Evolutionary conservation across 2,888 invertebrate species (phyloP).

Genomic region (Nomada ferruginata): DNA sequence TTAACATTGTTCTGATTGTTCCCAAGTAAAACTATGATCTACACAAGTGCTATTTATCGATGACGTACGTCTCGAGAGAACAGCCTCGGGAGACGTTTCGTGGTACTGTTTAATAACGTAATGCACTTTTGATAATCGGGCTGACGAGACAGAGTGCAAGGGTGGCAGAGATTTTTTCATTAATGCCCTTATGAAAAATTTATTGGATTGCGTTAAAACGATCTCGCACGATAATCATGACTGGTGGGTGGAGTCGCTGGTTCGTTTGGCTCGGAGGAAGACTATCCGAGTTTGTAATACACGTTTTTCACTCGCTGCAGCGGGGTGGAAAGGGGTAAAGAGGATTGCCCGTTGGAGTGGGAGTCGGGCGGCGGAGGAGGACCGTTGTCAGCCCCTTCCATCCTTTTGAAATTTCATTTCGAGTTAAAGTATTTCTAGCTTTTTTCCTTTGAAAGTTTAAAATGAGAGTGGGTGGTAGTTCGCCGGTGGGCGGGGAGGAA

Average conservation of each 20-base stretch:
- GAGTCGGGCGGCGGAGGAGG: conserved; percentile 13
- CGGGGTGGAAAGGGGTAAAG: conserved; percentile 31
- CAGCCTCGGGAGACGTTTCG: no score
- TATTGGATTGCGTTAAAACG: background rate
- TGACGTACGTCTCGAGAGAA: no score
- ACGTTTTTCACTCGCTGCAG: conserved; percentile 56
- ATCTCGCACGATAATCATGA: background rate
- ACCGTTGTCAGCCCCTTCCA: conserved; percentile 37
- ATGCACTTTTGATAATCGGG: no score
- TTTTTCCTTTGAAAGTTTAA: conserved; percentile 79
- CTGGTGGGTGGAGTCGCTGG: conserved; percentile 21
- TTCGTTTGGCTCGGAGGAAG: conserved; percentile 26
- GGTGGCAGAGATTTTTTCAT: background rate
- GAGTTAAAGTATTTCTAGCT: conserved; percentile 83
- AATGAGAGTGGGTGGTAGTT: conserved; percentile 70
- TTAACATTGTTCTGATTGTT: no score
- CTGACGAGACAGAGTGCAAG: no score
- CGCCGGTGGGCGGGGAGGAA: conserved; percentile 18
- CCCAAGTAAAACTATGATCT: no score
- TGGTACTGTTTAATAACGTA: no score
- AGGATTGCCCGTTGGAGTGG: conserved; percentile 20
- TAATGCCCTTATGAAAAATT: background rate
- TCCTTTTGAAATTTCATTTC: conserved; percentile 82
- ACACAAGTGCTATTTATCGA: no score
- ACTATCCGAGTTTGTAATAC: conserved; percentile 57